Evolutionary conservation across 2,797 vertebrate species (phyloP).

Genomic region (Tokudaia tokunoshimensis): DNA sequence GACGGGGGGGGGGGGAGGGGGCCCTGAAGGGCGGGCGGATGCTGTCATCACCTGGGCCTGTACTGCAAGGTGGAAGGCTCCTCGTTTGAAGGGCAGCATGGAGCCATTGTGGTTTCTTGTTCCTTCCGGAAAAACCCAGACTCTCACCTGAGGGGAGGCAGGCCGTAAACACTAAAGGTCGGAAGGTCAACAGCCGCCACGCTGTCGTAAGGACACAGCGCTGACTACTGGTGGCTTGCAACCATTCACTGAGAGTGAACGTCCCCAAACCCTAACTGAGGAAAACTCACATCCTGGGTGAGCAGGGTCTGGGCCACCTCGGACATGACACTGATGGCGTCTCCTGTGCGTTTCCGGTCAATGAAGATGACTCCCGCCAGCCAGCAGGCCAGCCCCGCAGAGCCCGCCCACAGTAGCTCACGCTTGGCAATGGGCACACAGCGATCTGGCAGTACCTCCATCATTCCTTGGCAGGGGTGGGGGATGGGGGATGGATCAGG

Average conservation of each 20-base stretch:
- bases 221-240: background rate
- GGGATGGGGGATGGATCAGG: background rate
- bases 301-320: slow-evolving; percentile 87
- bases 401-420: slow-evolving; percentile 90
- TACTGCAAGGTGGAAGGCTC: slow-evolving; percentile 91
- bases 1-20: too few species aligned
- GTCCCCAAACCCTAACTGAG: background rate
- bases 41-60: slow-evolving; percentile 88
- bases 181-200: background rate
- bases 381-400: slow-evolving; percentile 90
- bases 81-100: slow-evolving; percentile 92
- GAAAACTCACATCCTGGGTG: slow-evolving; percentile 88
- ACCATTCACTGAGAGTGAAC: background rate
- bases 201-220: background rate
- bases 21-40: too few species aligned
- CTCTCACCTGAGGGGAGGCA: slow-evolving; percentile 86
- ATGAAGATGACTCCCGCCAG: slow-evolving; percentile 91
- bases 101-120: slow-evolving; percentile 90
- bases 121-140: slow-evolving; percentile 91
- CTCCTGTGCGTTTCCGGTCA: slow-evolving; percentile 87
- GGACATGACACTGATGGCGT: slow-evolving; percentile 89
- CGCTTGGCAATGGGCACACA: slow-evolving; percentile 91
- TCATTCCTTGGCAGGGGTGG: slow-evolving; percentile 86
- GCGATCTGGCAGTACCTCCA: slow-evolving; percentile 90
- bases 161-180: background rate